These are phyloP conservation scores for Graphium colonna DNA, from an alignment of 2,888 invertebrate genomes.

Conservation along the genomic window DNA sequence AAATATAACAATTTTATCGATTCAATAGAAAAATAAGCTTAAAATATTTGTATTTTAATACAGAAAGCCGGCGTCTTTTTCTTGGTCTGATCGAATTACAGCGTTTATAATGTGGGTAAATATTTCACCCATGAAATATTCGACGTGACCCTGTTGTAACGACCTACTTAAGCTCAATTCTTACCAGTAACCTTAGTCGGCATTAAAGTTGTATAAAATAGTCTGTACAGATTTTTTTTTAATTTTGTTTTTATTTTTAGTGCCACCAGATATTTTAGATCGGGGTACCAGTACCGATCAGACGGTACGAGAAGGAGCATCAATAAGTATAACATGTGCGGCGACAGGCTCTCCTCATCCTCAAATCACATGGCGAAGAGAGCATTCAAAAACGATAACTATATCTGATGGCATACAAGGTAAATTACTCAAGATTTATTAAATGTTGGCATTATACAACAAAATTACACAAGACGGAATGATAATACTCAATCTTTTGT, in stretches of 20 bases:
- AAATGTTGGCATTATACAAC: no score
- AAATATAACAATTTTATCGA: no score
- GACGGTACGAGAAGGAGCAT: slow-evolving; percentile 91
- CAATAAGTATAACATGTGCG: slow-evolving; percentile 91
- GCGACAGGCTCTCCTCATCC: slow-evolving; percentile 94
- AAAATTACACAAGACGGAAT: no score
- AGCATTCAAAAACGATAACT: slow-evolving; percentile 87
- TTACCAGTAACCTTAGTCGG: slow-evolving; percentile 5
- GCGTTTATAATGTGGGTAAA: slow-evolving; percentile 20
- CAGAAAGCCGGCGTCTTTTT: no score
- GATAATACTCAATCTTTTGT: no score
- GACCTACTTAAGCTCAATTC: slow-evolving; percentile 19
- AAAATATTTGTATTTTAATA: no score
- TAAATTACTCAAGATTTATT: slow-evolving; percentile 56
- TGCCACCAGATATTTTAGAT: slow-evolving; percentile 92
- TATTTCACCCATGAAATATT: slow-evolving; percentile 20
- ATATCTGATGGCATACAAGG: slow-evolving; percentile 85
- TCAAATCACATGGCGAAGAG: slow-evolving; percentile 92
- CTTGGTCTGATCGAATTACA: slow-evolving; percentile 12
- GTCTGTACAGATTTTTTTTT: slow-evolving; percentile 19
- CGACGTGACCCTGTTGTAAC: slow-evolving; percentile 22
- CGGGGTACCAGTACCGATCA: slow-evolving; percentile 91
- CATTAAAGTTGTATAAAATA: slow-evolving; percentile 11
- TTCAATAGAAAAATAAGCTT: no score
- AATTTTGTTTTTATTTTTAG: slow-evolving; percentile 55